A percentile compares a stretch with the other conserved stretches of the same genome.
These are phyloP conservation scores for Cinara cedri DNA, from an alignment of 2,888 invertebrate genomes.

Conservation along the genomic window DNA sequence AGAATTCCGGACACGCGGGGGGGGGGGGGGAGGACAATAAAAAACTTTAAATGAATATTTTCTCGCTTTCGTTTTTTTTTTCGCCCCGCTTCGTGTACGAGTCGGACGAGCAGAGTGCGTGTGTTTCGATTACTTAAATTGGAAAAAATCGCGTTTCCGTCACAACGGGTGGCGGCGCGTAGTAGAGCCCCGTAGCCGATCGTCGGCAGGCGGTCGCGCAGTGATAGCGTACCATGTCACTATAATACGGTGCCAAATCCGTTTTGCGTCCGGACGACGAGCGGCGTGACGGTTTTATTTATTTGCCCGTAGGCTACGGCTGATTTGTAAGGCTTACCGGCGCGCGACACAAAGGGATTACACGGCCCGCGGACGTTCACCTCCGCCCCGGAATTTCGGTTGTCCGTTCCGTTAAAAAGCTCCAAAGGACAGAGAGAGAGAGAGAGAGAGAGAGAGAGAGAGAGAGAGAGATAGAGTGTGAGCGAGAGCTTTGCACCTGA, in stretches of 20 bases:
- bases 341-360: constrained; percentile 50
- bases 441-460: too few species aligned
- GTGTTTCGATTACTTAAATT: constrained; percentile 49
- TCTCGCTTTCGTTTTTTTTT: neutral
- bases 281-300: constrained; percentile 53
- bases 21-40: neutral
- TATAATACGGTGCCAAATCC: constrained; percentile 52
- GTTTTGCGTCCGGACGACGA: constrained; percentile 49
- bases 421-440: neutral
- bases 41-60: constrained; percentile 13
- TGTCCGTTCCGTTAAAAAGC: constrained; percentile 52
- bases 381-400: constrained; percentile 12
- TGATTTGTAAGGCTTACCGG: constrained; percentile 56
- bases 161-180: too few species aligned
- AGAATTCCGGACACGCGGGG: neutral
- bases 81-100: neutral
- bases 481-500: constrained; percentile 41
- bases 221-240: too few species aligned
- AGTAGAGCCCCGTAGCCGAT: too few species aligned
- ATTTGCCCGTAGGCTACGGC: constrained; percentile 48
- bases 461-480: too few species aligned
- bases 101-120: neutral
- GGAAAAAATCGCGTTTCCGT: constrained; percentile 51
- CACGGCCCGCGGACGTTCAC: neutral
- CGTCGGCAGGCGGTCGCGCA: neutral